Evolutionary conservation across 1,140 invertebrate species (phyloP).

Genomic region (Cherax quadricarinatus): DNA sequence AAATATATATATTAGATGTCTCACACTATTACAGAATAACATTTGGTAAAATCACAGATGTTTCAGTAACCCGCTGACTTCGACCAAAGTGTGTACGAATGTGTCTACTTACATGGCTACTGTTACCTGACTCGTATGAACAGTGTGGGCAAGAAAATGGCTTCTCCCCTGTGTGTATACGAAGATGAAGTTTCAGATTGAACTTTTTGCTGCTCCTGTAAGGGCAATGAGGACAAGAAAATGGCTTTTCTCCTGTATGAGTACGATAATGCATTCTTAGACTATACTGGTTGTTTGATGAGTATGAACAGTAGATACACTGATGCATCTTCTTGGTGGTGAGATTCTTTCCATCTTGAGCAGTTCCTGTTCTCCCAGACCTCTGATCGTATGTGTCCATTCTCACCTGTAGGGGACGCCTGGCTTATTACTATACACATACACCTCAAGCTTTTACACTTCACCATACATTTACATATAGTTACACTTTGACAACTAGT

Average conservation of each 20-base stretch:
- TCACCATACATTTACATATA: neutral
- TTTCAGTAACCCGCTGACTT: neutral
- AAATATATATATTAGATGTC: neutral
- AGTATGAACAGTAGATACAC: conserved; percentile 43
- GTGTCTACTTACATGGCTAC: conserved; percentile 35
- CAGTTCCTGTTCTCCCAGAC: conserved; percentile 6
- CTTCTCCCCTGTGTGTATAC: conserved; percentile 45
- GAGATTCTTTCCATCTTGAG: neutral
- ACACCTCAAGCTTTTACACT: neutral
- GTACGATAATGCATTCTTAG: conserved; percentile 48
- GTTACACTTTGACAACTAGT: neutral
- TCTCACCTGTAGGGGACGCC: conserved; percentile 47
- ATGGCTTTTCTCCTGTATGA: conserved; percentile 50
- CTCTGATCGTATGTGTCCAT: conserved; percentile 20
- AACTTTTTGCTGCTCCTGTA: conserved; percentile 39
- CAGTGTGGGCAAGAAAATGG: conserved; percentile 42
- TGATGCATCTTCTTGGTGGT: conserved; percentile 27
- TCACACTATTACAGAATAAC: neutral
- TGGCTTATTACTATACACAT: conserved; percentile 20
- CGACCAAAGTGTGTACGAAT: conserved; percentile 19
- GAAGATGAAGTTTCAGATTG: conserved; percentile 42
- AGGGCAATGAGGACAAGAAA: conserved; percentile 45
- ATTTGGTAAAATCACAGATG: neutral
- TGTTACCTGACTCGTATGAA: conserved; percentile 40
- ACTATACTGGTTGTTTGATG: conserved; percentile 40